A percentile compares a stretch with the other conserved stretches of the same genome.
These are phyloP conservation scores for Nyctalus aviator DNA, from an alignment of 2,797 vertebrate genomes.

Conservation along the genomic window DNA sequence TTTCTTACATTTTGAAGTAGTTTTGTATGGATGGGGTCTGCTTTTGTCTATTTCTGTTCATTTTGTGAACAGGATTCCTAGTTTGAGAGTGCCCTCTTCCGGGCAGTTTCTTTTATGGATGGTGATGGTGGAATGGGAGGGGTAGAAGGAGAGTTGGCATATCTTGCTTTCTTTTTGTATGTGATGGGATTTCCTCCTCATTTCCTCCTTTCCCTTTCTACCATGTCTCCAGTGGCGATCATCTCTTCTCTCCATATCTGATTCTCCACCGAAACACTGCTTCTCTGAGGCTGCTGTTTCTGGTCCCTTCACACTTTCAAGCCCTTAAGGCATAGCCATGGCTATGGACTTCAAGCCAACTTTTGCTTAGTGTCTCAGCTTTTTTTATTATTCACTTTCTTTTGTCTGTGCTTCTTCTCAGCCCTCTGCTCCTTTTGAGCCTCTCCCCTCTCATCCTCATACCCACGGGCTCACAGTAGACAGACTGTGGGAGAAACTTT, in stretches of 20 bases:
- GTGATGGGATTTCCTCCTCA: background rate
- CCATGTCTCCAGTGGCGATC: background rate
- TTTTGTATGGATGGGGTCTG: background rate
- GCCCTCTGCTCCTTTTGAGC: background rate
- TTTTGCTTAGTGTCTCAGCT: background rate
- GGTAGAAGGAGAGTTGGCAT: accelerated
- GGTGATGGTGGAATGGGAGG: background rate
- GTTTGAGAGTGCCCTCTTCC: background rate
- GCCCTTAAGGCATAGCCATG: background rate
- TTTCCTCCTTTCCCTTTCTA: background rate
- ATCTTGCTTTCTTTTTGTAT: background rate
- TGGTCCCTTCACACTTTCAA: no score
- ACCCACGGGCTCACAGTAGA: background rate
- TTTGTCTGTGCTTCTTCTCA: background rate
- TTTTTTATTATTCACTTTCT: background rate
- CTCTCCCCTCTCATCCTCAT: background rate
- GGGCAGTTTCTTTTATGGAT: background rate
- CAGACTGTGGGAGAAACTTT: background rate
- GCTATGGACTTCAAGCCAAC: background rate
- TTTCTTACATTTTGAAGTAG: background rate
- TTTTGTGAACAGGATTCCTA: background rate
- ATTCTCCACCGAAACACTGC: background rate
- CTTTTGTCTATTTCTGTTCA: background rate
- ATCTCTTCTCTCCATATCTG: background rate
- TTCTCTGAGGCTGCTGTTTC: background rate